These are phyloP conservation scores for Pegea sp. DNA, from an alignment of 23 tunicate genomes.

Conservation along the genomic window DNA sequence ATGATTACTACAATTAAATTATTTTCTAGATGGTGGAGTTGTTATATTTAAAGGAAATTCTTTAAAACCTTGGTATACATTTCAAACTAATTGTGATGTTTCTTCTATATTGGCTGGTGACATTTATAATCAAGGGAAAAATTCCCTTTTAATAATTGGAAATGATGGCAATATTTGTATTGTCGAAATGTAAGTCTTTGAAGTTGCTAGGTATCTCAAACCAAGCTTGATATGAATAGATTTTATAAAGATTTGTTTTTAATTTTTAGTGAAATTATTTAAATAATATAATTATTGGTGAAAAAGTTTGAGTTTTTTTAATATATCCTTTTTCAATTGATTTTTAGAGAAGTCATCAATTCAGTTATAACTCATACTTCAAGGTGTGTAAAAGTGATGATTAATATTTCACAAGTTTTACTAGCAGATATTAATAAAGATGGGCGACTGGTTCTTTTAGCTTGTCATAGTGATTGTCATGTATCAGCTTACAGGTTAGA, in stretches of 20 bases:
- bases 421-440: constrained; percentile 49
- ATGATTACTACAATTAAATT: too few relatives aligned
- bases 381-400: constrained; percentile 1
- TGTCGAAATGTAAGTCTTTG: constrained; percentile 8
- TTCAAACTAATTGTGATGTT: constrained; percentile 14
- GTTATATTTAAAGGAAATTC: constrained; percentile 28
- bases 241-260: background rate
- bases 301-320: too few relatives aligned
- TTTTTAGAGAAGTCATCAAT: background rate
- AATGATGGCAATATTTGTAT: constrained; percentile 29
- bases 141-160: constrained; percentile 17
- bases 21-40: constrained; percentile 13
- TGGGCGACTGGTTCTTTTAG: constrained; percentile 23
- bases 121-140: constrained; percentile 18
- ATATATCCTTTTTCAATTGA: too few relatives aligned
- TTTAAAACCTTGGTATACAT: constrained; percentile 29
- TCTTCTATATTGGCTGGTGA: constrained; percentile 41
- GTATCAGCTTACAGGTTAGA: constrained; percentile 91
- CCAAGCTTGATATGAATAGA: background rate
- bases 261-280: background rate
- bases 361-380: constrained; percentile 1
- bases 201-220: background rate
- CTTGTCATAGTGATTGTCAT: constrained; percentile 46
- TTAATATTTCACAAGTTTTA: constrained; percentile 21
- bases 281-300: too few relatives aligned